phyloP scores from a whole-genome alignment of 2,797 vertebrate species.

The Babyrousa celebensis region DNA sequence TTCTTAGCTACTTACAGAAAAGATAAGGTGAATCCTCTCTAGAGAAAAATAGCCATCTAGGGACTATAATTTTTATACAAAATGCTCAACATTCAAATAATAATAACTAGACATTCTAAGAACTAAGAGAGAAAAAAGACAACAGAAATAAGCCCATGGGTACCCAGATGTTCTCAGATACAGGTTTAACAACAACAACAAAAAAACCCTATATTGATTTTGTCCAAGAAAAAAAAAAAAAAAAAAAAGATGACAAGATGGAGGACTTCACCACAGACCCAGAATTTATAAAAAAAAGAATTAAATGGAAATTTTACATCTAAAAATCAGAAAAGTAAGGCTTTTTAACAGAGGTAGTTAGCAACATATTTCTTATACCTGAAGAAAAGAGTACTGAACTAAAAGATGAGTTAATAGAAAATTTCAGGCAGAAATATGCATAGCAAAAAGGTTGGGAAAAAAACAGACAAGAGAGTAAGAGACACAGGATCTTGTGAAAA shows the following conservation, averaged over 20 bases:
- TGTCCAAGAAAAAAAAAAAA: conserved; percentile 14
- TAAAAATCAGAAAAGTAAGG: conserved; percentile 22
- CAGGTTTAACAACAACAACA: neutral
- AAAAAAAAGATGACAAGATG: neutral
- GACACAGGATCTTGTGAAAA: conserved; percentile 22
- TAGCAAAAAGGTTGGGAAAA: neutral
- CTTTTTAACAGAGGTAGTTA: neutral
- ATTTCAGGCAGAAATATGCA: conserved; percentile 25
- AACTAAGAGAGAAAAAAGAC: neutral
- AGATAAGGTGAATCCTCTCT: neutral
- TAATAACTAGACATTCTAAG: conserved; percentile 13
- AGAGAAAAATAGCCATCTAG: neutral
- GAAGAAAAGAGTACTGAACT: conserved; percentile 57
- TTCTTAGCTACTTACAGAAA: neutral
- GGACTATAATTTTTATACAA: neutral
- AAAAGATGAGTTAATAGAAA: conserved; percentile 45
- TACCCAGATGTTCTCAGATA: neutral
- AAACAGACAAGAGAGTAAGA: conserved; percentile 5
- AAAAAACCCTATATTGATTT: neutral
- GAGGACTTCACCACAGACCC: conserved; percentile 52
- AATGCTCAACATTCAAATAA: neutral
- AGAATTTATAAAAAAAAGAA: conserved; percentile 21
- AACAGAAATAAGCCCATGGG: neutral
- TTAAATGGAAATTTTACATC: conserved; percentile 30
- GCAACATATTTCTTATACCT: neutral